Percentiles rank a stretch among this genome's conserved stretches.
These are phyloP conservation scores for Lucilia sericata DNA, from an alignment of 1,140 invertebrate species.

Conservation along the genomic window DNA sequence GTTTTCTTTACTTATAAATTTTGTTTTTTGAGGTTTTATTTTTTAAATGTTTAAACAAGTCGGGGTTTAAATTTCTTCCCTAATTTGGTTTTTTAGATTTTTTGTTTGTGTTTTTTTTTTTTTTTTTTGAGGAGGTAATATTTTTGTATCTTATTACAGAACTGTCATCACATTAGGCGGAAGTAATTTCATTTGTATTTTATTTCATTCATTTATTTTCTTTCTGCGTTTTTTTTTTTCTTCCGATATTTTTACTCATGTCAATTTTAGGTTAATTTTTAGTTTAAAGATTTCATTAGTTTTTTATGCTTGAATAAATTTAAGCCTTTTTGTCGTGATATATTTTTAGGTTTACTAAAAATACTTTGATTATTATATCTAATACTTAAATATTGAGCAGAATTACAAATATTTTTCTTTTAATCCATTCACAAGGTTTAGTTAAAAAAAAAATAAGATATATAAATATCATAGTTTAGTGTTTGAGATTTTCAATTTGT, in stretches of 20 bases:
- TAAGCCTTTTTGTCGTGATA: background rate
- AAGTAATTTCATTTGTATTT: constrained; percentile 8
- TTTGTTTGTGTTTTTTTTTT: background rate
- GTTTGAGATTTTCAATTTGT: too few relatives aligned
- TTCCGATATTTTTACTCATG: background rate
- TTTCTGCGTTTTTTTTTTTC: background rate
- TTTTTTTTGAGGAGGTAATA: background rate
- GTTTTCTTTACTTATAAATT: background rate
- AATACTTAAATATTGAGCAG: too few relatives aligned
- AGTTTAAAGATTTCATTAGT: background rate
- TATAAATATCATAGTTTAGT: too few relatives aligned
- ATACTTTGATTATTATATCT: too few relatives aligned
- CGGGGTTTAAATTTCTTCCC: background rate
- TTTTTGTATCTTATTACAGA: constrained; percentile 1
- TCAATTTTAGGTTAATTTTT: constrained; percentile 3
- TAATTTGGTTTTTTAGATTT: too few relatives aligned
- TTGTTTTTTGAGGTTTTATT: background rate
- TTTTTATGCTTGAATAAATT: constrained; percentile 5
- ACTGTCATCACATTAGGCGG: background rate
- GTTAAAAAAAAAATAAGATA: too few relatives aligned
- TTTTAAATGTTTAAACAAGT: background rate
- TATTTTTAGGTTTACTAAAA: too few relatives aligned
- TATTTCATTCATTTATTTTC: background rate
- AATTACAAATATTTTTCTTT: too few relatives aligned
- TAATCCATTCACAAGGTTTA: too few relatives aligned